Evolutionary conservation across 35 echinoderm and acorn worm species (phyloP).

Genomic region (Apostichopus japonicus): DNA sequence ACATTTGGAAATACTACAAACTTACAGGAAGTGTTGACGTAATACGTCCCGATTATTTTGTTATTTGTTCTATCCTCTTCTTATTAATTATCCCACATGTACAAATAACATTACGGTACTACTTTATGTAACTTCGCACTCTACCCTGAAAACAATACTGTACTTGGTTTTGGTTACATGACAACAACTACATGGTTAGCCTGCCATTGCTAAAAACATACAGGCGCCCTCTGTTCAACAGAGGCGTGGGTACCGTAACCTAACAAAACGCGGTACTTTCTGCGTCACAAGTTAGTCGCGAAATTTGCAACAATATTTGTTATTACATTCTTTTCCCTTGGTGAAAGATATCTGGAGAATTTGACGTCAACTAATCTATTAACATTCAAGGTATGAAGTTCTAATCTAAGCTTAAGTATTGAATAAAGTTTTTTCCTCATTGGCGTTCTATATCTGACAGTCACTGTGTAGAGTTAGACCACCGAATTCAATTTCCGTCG

Average conservation of each 20-base stretch:
- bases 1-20: no score
- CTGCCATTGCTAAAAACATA: background rate
- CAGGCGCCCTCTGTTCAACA: background rate
- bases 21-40: no score
- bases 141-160: no score
- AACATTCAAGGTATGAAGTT: background rate
- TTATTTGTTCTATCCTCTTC: no score
- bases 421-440: constrained; percentile 20
- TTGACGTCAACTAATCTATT: background rate
- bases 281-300: background rate
- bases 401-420: background rate
- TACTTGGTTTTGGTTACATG: no score
- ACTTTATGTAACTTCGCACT: no score
- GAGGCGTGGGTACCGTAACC: constrained; percentile 1
- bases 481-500: background rate
- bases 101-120: no score
- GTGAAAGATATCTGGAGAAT: background rate
- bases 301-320: background rate
- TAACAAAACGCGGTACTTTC: constrained; percentile 5
- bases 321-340: background rate
- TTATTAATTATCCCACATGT: no score
- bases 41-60: no score
- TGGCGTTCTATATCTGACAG: background rate
- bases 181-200: no score
- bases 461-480: background rate